Base-by-base conservation (phyloP, 2,888 invertebrate genomes). In the Tachina fera region DNA sequence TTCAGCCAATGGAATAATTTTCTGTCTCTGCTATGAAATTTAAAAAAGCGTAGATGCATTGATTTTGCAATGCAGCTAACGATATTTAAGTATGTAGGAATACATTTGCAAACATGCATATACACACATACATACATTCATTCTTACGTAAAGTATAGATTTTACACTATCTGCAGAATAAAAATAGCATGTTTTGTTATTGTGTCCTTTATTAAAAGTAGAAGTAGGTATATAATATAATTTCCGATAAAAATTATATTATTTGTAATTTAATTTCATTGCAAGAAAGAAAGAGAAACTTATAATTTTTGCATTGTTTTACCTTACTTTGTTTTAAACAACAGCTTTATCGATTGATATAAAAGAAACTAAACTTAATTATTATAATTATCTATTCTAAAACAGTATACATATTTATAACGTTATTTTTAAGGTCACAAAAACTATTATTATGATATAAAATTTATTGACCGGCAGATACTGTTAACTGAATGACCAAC, bases 231-330 rank as follows among this genome's bases (percentile, higher is more conserved):
- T 51, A 51, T 80, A 81, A 81, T 81, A 16, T 43, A 81, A 81
- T 81, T 81, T 74, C 68, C 80, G 56, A 4, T 81, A 22, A 68
- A 79, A 74, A 51, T 58, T 51, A 74, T 74, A 60, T 81, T 68
- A 43, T 68, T 68, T 65, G 41, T 58, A 80, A 67, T 65, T 47
- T 53, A 63, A 65, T 80, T 80, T 74, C 10, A 60, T 14, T 22
- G 1, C 13, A 74, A 16, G 49, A 58, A n/a, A 41, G 58, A 74
- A 80, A 67, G 31, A 19, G 53, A 56, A 72, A 51, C 45, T 63
- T 71, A 10, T 71, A 39, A 43, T 45, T 70, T 45, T 41, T 58
- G 19, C 16, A 63, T 63, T 79, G 56, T 47, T 65, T n/a, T 56
- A 65, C 43, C 19, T 43, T 63, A n/a, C 31, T 31, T 63, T 72